Evolutionary conservation across 2,888 invertebrate species (phyloP).

Genomic region (Norana najaformis): DNA sequence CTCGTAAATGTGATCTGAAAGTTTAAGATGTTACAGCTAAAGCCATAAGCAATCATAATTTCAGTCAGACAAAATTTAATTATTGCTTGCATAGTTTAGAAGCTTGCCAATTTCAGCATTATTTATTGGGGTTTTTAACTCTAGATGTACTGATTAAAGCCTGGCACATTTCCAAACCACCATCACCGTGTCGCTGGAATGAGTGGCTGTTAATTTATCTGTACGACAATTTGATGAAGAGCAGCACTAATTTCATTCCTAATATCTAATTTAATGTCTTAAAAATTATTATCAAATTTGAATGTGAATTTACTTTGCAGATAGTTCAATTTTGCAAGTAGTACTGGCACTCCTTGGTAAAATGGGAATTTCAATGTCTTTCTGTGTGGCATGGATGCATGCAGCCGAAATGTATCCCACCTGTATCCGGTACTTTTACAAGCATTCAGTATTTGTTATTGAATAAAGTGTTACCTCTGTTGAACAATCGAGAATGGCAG

Average conservation of each 20-base stretch:
- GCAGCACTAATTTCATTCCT: not conserved
- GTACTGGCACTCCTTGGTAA: constrained; percentile 44
- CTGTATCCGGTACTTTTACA: constrained; percentile 39
- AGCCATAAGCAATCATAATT: too few relatives aligned
- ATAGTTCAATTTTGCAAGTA: constrained; percentile 18
- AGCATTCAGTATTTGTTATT: not conserved
- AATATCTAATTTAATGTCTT: not conserved
- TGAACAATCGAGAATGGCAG: not conserved
- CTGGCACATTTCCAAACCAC: not conserved
- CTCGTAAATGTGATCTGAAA: too few relatives aligned
- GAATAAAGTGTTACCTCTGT: not conserved
- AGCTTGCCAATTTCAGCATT: not conserved
- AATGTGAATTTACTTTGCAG: not conserved
- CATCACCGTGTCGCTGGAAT: too few relatives aligned
- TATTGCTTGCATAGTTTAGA: not conserved
- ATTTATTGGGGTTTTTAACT: not conserved
- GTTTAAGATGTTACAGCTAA: not conserved
- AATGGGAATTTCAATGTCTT: constrained; percentile 45
- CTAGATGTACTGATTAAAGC: constrained; percentile 9
- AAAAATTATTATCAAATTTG: not conserved
- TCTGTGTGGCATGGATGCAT: constrained; percentile 45
- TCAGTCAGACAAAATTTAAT: not conserved
- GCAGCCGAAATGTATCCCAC: constrained; percentile 47
- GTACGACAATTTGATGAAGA: not conserved
- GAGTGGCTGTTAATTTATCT: not conserved